These are phyloP conservation scores for Lasioglossum leucozonium DNA, from an alignment of 2,888 invertebrate species.

Conservation along the genomic window DNA sequence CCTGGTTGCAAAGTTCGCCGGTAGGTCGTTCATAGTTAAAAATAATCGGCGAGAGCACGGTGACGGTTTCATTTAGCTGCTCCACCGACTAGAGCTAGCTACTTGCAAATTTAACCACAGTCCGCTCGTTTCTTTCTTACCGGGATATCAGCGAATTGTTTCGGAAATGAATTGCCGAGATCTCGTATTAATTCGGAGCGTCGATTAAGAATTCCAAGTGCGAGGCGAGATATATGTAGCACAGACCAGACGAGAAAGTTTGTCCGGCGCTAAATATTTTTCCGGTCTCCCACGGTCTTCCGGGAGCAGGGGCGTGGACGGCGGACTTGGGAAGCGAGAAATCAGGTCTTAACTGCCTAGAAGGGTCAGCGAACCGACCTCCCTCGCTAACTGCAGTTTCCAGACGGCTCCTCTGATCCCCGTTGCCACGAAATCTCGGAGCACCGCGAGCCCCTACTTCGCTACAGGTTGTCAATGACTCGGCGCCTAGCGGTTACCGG, in stretches of 20 bases:
- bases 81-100: too few species aligned
- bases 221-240: background rate
- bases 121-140: too few species aligned
- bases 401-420: background rate
- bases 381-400: constrained; percentile 17
- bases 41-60: background rate
- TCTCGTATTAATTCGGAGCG: background rate
- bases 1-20: background rate
- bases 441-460: background rate
- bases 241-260: background rate
- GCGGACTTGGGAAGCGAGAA: background rate
- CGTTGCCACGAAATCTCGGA: background rate
- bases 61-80: background rate
- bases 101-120: too few species aligned
- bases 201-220: background rate
- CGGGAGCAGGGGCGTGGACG: background rate
- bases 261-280: constrained; percentile 38
- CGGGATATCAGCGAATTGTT: too few species aligned
- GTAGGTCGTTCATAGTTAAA: background rate
- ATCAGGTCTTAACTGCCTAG: background rate
- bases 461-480: constrained; percentile 26
- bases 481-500: background rate
- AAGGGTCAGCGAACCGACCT: constrained; percentile 12
- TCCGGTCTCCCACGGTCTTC: background rate
- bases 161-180: too few species aligned